A percentile compares a stretch with the other conserved stretches of the same genome.
phyloP scores from a whole-genome alignment of 2,888 invertebrate species.

The Sycophila texana region DNA sequence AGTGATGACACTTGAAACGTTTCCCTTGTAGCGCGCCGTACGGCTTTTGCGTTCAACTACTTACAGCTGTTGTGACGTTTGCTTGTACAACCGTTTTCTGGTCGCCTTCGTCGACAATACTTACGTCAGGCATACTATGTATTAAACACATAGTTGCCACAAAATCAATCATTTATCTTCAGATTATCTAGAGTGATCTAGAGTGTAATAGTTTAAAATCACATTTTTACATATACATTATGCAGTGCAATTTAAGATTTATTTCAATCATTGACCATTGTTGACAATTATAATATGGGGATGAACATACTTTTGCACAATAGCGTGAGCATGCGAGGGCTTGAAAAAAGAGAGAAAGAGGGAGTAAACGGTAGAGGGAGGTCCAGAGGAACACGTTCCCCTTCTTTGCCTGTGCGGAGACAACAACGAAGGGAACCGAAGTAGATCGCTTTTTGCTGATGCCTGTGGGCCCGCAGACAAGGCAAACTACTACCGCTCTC shows the following conservation, averaged over 20 bases:
- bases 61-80: constrained; percentile 68
- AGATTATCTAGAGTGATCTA: too few relatives aligned
- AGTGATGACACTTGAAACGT: too few relatives aligned
- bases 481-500: constrained; percentile 22
- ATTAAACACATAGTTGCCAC: too few relatives aligned
- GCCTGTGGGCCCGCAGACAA: constrained; percentile 38
- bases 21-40: constrained; percentile 24
- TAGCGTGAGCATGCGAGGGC: neutral
- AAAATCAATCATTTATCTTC: too few relatives aligned
- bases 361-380: constrained; percentile 29
- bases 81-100: constrained; percentile 58
- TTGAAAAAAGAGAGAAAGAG: constrained; percentile 52
- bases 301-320: neutral
- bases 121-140: too few relatives aligned
- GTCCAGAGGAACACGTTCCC: constrained; percentile 32
- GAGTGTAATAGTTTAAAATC: too few relatives aligned
- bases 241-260: too few relatives aligned
- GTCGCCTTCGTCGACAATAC: neutral
- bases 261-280: too few relatives aligned
- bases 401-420: constrained; percentile 7
- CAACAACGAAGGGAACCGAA: constrained; percentile 1
- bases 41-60: constrained; percentile 67
- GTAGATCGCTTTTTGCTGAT: constrained; percentile 30
- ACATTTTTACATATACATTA: too few relatives aligned
- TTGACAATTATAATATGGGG: too few relatives aligned